Conservation (phyloP, 2,113 vertebrate genomes). For the Thymallus thymallus region DNA sequence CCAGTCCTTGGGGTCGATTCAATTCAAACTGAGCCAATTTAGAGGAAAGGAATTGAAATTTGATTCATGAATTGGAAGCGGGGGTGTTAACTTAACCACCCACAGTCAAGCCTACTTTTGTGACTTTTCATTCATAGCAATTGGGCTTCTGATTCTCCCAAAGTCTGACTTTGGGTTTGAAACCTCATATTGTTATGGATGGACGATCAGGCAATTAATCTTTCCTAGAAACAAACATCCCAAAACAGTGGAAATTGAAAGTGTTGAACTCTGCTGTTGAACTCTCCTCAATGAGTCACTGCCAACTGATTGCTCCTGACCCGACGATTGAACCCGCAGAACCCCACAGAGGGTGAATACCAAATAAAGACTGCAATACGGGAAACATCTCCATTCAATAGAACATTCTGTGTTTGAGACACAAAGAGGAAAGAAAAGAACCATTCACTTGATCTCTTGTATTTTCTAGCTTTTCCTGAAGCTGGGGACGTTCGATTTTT, state of each 20-base stretch:
- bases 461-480: slow-evolving; percentile 9
- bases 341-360: slow-evolving; percentile 58
- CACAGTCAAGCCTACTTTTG: slow-evolving; percentile 18
- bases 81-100: slow-evolving; percentile 19
- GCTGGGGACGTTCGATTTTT: background rate
- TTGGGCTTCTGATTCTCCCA: slow-evolving; percentile 24
- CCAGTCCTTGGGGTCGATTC: slow-evolving; percentile 4
- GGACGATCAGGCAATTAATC: slow-evolving; percentile 54
- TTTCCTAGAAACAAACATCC: slow-evolving; percentile 55
- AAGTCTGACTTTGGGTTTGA: slow-evolving; percentile 9
- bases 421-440: slow-evolving; percentile 42
- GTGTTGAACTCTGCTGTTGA: slow-evolving; percentile 48
- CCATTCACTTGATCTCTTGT: slow-evolving; percentile 27
- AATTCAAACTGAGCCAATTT: slow-evolving; percentile 22
- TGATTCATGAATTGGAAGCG: slow-evolving; percentile 35
- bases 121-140: background rate
- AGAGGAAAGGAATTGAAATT: slow-evolving; percentile 35
- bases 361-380: slow-evolving; percentile 55
- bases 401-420: slow-evolving; percentile 50
- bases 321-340: slow-evolving; percentile 45
- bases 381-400: slow-evolving; percentile 48
- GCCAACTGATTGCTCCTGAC: slow-evolving; percentile 63
- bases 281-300: slow-evolving; percentile 37
- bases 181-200: slow-evolving; percentile 48
- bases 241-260: slow-evolving; percentile 48